Conservation (phyloP, 2,888 invertebrate genomes). For the Muschampia plurimacula region DNA sequence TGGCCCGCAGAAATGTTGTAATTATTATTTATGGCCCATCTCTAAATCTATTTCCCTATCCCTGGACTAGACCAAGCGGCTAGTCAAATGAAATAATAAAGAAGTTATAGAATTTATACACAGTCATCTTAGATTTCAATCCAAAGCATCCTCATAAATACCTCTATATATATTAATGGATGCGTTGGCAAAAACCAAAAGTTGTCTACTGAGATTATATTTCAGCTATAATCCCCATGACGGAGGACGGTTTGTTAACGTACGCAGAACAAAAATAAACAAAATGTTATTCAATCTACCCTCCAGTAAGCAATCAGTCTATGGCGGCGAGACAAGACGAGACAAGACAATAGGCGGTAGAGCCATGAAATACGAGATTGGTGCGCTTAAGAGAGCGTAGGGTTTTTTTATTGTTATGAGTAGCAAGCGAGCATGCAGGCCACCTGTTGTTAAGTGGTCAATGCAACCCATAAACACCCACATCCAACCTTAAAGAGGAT, state of each 20-base stretch:
- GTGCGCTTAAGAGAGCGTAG: neutral
- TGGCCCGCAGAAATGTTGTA: too few species aligned
- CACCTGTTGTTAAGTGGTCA: too few species aligned
- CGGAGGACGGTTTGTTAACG: conserved; percentile 20
- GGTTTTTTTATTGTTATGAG: neutral
- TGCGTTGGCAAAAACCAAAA: neutral
- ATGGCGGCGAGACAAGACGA: conserved; percentile 44
- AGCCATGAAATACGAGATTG: conserved; percentile 4
- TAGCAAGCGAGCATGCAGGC: too few species aligned
- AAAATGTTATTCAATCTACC: conserved; percentile 81
- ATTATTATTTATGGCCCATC: too few species aligned
- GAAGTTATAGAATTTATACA: too few species aligned
- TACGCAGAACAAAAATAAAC: conserved; percentile 70
- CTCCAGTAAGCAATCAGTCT: conserved; percentile 74
- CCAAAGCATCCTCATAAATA: too few species aligned
- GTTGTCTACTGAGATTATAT: conserved; percentile 1
- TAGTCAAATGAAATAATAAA: too few species aligned
- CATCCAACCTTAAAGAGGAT: too few species aligned
- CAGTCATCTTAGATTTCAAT: too few species aligned
- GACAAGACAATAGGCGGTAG: conserved; percentile 31
- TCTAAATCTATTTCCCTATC: too few species aligned
- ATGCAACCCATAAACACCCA: too few species aligned
- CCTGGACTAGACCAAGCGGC: too few species aligned
- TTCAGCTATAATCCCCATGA: conserved; percentile 27
- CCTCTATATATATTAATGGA: neutral